Evolutionary conservation across 2,888 invertebrate genomes (phyloP), one percentile per base, ranked within the genome.

Genomic region (Colletes collaris): DNA sequence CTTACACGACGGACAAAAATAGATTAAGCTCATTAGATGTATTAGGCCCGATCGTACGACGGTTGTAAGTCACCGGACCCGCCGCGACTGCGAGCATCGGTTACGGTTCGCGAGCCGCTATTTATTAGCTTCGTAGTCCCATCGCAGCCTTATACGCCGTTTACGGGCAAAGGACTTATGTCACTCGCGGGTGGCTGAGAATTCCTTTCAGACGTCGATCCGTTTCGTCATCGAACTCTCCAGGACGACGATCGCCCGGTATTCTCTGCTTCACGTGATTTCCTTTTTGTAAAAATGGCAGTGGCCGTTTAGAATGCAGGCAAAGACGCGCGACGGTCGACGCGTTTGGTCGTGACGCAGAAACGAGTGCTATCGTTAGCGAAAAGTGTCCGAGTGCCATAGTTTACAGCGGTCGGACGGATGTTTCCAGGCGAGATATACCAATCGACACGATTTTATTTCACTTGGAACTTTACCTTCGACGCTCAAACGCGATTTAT

Each of bases 1-100:
- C 70, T 73, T 77, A 80, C 80, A 68, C 66, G 80, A 80, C 66
- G 66, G 63, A 65, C 70, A 78, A 84, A 84, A 84, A 83, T 80
- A 73, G 73, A 80, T 83, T 70, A 81, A 70, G 83, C 81, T 83
- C 83, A 78, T 84, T 84, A 84, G 83, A 77, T 81, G 83, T 75
- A 83, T 84, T 84, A 84, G 83, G 75, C 73, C 50, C 16, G 82
- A 75, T 70, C 78, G 77, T 59, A 70, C 59, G 55, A 68, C 63
- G 65, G 56, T 70, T 67, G 83, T 73, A 70, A 81, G 75, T 81
- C 70, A 72, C 60, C 73, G 40, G 40, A 40, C 40, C 27, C 40
- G 40, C 40, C 40, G 40, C 40, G 40, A 27, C 44, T 8, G 7
- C 71, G 68, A 50, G 40, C 56, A 13, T 55, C 53, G 65, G 71